Evolutionary conservation across 2,113 vertebrate genomes (phyloP).

Genomic region (Zapus hudsonius): DNA sequence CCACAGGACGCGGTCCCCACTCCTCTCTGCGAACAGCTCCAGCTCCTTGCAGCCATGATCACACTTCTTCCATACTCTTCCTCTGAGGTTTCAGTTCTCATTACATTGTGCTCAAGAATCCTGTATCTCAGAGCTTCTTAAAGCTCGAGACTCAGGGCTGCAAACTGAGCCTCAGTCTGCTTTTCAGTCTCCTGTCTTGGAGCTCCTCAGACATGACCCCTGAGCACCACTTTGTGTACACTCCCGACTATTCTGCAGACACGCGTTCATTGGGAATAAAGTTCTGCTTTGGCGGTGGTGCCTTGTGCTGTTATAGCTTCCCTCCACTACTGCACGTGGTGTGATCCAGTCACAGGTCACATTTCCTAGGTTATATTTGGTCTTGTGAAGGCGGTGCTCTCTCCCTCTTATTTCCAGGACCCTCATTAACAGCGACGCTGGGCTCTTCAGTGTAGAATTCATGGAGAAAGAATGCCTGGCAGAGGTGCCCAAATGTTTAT

Average conservation of each 20-base stretch:
- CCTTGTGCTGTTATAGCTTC: background rate
- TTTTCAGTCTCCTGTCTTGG: background rate
- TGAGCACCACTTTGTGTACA: background rate
- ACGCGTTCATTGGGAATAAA: background rate
- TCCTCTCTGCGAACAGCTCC: background rate
- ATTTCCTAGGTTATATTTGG: conserved; percentile 12
- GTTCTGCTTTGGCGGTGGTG: background rate
- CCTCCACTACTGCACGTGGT: background rate
- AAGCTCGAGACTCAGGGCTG: background rate
- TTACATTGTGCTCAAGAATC: background rate
- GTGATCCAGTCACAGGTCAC: background rate
- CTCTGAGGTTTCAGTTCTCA: conserved; percentile 30
- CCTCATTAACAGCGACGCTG: background rate
- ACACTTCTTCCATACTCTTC: background rate
- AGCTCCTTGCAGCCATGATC: background rate
- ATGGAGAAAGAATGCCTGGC: background rate
- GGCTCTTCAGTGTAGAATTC: background rate
- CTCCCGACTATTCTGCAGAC: background rate
- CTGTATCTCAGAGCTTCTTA: background rate
- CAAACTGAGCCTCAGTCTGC: background rate
- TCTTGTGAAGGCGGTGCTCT: background rate
- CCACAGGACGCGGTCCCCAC: background rate
- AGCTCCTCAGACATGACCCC: background rate
- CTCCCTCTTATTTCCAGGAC: background rate
- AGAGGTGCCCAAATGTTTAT: background rate